Evolutionary conservation across 2,888 invertebrate genomes (phyloP), one percentile per base, ranked within the genome.

Genomic region (Chymomyza fuscimana): DNA sequence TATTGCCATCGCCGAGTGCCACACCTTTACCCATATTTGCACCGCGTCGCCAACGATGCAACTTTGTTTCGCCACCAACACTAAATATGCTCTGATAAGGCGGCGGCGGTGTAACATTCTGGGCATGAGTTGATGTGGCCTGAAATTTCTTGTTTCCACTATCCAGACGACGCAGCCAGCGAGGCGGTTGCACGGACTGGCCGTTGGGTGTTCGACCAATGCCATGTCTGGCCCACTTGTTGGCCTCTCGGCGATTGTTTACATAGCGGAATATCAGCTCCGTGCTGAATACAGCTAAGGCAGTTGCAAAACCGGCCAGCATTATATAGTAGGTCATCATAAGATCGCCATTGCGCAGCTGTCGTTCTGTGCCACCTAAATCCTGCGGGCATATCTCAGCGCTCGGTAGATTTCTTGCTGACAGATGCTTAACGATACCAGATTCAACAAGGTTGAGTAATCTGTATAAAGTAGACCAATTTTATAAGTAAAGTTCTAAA

Each of bases 311-410:
- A 0, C 97, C 97, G 0, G 93, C 92, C 1, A 94, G 92, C 89
- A 96, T 95, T 1, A 97, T 95, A 78, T 95, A 92, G 86, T 97
- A 97, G 0, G 97, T 97, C 93, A 96, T 95, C 81, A 94, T 90
- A 0, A 97, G 93, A 90, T 97, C 97, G 4, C 94, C 93, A 88
- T 96, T 96, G 74, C 94, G 92, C 7, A 97, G 92, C 87, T 95
- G 95, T 0, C 97, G 93, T 86, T 97, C 97, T 54, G 95, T 96
- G 69, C 95, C 96, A 78, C 95, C 96, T 77, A 97, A 92, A 91
- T 97, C 94, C 65, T 96, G 93, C 0, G 97, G 97, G 80, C 97
- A 97, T 60, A 97, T 96, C 88, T 94, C 94, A 0, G 96, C 95
- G 77, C 94, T 93, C 0, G 97, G 96, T 77, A 96, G 89, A 76